Conservation (phyloP, 35 echinoderm and acorn worm species). For the Amphiura filiformis region DNA sequence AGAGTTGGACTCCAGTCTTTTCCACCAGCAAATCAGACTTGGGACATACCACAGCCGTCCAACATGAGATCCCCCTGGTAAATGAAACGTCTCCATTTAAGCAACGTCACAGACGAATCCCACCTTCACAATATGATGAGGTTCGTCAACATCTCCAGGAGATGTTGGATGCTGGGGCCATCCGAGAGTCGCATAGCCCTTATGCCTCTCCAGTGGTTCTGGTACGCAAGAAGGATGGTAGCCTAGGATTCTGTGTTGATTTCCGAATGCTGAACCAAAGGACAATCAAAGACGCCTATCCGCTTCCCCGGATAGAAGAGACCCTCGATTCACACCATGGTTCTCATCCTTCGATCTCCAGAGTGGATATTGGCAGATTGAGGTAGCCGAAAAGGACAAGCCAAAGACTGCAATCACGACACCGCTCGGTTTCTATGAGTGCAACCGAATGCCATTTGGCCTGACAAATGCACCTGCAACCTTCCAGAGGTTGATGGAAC, state of each 20-base stretch:
- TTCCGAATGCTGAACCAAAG: constrained; percentile 22
- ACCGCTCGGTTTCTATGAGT: constrained; percentile 43
- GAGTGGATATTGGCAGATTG: constrained; percentile 34
- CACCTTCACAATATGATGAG: background rate
- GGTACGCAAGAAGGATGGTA: constrained; percentile 37
- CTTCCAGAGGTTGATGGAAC: constrained; percentile 18
- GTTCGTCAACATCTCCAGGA: background rate
- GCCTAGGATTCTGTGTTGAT: constrained; percentile 29
- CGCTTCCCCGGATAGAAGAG: constrained; percentile 43
- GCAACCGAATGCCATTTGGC: constrained; percentile 43
- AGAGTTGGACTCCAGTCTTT: background rate
- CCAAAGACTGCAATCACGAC: constrained; percentile 44
- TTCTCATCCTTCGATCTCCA: constrained; percentile 37
- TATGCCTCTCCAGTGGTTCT: constrained; percentile 24
- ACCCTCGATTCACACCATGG: constrained; percentile 24
- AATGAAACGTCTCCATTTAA: background rate
- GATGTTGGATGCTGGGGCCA: background rate
- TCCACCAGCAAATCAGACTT: background rate
- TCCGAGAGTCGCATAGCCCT: background rate
- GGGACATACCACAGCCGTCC: background rate
- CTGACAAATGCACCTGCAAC: constrained; percentile 37
- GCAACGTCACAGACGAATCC: background rate
- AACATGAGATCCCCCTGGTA: constrained; percentile 11
- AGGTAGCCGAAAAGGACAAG: constrained; percentile 37
- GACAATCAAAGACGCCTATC: constrained; percentile 30